Conservation (phyloP, 2,113 vertebrate genomes). For the Neofelis nebulosa region DNA sequence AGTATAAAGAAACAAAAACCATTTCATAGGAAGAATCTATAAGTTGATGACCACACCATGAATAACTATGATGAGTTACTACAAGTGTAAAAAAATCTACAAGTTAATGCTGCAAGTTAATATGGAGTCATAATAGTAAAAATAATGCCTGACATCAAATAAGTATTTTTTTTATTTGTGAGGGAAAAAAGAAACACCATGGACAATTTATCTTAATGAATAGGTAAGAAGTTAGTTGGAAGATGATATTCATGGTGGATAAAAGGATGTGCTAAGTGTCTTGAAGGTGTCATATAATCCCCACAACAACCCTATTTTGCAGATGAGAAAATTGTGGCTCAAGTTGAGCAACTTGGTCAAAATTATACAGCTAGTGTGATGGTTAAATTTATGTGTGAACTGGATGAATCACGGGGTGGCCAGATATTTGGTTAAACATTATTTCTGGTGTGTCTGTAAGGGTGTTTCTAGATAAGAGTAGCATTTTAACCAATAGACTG, state of each 20-base stretch:
- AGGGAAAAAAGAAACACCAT: neutral
- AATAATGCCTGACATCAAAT: neutral
- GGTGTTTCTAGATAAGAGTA: neutral
- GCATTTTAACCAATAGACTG: neutral
- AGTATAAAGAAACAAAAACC: neutral
- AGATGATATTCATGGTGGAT: neutral
- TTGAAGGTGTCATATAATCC: neutral
- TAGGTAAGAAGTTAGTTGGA: neutral
- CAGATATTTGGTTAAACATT: neutral
- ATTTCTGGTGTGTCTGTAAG: neutral
- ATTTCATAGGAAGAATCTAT: neutral
- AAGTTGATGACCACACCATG: neutral
- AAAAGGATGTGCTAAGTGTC: neutral
- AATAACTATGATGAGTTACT: neutral
- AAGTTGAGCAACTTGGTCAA: neutral
- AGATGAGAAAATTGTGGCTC: neutral
- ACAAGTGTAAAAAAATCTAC: neutral
- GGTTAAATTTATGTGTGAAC: neutral
- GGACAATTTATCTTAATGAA: neutral
- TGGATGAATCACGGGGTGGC: neutral
- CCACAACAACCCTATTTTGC: neutral
- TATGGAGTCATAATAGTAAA: neutral
- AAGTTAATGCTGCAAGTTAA: conserved; percentile 16
- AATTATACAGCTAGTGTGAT: neutral
- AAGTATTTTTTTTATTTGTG: neutral